These are phyloP conservation scores for Gastrophryne carolinensis DNA, from an alignment of 2,797 vertebrate genomes.

Conservation along the genomic window DNA sequence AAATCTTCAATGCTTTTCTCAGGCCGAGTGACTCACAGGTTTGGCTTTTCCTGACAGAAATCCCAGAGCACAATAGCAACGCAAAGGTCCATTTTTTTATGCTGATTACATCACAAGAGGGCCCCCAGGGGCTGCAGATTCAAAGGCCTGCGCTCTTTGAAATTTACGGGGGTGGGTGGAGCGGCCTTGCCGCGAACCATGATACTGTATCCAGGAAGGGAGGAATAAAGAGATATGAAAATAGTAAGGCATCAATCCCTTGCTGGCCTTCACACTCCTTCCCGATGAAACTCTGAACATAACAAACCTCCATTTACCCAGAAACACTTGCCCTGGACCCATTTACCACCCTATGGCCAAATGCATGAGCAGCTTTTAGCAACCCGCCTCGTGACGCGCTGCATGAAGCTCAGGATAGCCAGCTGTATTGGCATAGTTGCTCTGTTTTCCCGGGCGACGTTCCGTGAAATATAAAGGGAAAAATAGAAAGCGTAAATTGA, in stretches of 20 bases:
- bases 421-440: no score
- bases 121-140: slow-evolving; percentile 12
- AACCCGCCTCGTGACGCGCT: no score
- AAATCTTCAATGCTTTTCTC: neutral
- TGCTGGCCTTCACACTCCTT: slow-evolving; percentile 13
- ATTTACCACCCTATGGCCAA: neutral
- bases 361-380: neutral
- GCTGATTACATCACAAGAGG: slow-evolving; percentile 17
- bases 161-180: neutral
- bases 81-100: slow-evolving; percentile 32
- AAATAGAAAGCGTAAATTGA: no score
- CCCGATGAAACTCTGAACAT: neutral
- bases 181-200: slow-evolving; percentile 9
- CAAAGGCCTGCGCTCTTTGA: slow-evolving; percentile 22
- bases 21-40: slow-evolving; percentile 18
- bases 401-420: no score
- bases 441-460: no score
- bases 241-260: slow-evolving; percentile 34
- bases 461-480: no score
- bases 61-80: slow-evolving; percentile 32
- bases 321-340: neutral
- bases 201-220: slow-evolving; percentile 38
- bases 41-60: slow-evolving; percentile 33
- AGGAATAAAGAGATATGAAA: slow-evolving; percentile 37
- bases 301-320: neutral